Conservation (phyloP, 2,797 vertebrate species). For the Paratrypauchen microcephalus region DNA sequence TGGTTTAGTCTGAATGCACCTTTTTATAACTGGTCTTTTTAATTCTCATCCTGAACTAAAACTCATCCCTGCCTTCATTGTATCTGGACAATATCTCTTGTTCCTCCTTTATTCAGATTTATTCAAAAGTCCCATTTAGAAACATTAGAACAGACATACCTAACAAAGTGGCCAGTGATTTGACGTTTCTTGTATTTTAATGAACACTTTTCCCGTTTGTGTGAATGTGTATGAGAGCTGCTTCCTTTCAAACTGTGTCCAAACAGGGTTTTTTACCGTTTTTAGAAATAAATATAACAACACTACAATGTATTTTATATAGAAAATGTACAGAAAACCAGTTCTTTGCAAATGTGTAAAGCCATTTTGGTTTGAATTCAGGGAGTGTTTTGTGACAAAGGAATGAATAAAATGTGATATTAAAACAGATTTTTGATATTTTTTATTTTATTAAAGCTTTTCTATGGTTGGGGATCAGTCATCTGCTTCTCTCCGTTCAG, state of each 20-base stretch:
- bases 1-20: not conserved
- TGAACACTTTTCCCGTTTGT: constrained; percentile 15
- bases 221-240: constrained; percentile 23
- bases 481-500: too few species aligned
- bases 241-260: constrained; percentile 46
- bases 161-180: constrained; percentile 1
- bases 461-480: too few species aligned
- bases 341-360: constrained; percentile 54
- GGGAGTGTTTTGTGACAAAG: constrained; percentile 74
- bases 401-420: constrained; percentile 64
- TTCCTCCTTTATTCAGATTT: too few species aligned
- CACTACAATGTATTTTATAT: constrained; percentile 61
- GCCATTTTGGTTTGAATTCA: constrained; percentile 75
- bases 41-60: not conserved
- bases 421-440: not conserved
- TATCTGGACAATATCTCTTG: too few species aligned
- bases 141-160: not conserved
- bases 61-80: too few species aligned
- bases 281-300: constrained; percentile 62
- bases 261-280: constrained; percentile 71
- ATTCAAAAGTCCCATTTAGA: too few species aligned
- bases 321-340: constrained; percentile 53
- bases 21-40: not conserved
- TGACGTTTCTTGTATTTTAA: constrained; percentile 31
- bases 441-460: too few species aligned